phyloP scores from a whole-genome alignment of 2,888 invertebrate genomes.

The Limnephilus rhombicus region DNA sequence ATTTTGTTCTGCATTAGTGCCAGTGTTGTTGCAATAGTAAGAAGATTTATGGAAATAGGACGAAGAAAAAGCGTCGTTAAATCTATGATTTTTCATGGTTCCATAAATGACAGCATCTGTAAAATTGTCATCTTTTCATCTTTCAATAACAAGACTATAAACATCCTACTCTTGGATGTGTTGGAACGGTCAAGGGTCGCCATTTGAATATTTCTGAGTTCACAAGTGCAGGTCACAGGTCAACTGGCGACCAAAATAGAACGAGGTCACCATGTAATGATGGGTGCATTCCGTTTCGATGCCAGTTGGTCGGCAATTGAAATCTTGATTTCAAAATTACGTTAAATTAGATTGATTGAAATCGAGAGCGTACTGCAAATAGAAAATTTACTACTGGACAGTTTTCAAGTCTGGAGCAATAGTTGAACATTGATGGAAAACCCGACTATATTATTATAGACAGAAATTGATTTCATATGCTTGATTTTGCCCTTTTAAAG shows the following conservation, averaged over 20 bases:
- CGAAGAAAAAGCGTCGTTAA: too few species aligned
- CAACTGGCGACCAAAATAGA: background rate
- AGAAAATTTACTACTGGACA: background rate
- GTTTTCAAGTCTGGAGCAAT: too few species aligned
- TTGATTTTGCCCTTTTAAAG: too few species aligned
- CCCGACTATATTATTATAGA: too few species aligned
- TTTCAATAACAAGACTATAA: background rate
- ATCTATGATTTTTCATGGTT: too few species aligned
- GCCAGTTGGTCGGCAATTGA: background rate
- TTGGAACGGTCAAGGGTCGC: background rate
- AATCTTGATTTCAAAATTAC: background rate
- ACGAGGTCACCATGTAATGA: background rate
- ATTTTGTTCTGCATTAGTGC: too few species aligned
- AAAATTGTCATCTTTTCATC: background rate
- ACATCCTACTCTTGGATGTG: slow-evolving; percentile 84
- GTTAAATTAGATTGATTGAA: background rate
- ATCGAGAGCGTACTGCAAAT: background rate
- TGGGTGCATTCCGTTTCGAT: background rate
- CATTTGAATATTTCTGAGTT: background rate
- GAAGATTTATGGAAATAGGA: too few species aligned
- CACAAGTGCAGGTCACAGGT: background rate
- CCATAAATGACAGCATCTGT: background rate
- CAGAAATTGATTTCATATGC: too few species aligned
- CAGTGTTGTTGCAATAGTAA: too few species aligned
- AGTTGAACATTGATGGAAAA: too few species aligned